phyloP scores from a whole-genome alignment of 2,888 invertebrate species.

The Caenorhabditis parvicauda region DNA sequence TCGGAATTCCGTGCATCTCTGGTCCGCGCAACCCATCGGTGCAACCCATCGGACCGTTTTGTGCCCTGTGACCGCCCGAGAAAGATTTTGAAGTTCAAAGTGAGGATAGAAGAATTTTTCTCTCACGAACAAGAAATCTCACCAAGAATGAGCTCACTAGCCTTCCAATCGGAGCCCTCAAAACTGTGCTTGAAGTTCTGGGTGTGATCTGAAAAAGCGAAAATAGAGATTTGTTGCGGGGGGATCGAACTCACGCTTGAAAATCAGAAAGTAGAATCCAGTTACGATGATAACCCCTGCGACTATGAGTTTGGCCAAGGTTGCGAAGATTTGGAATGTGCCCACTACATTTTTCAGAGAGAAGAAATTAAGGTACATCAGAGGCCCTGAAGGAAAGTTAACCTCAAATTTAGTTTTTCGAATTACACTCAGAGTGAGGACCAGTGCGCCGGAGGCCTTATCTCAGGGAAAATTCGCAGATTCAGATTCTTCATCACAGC shows the following conservation, averaged over 20 bases:
- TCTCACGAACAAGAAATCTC: too few relatives aligned
- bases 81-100: too few relatives aligned
- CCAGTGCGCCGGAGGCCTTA: neutral
- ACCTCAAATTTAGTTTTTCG: too few relatives aligned
- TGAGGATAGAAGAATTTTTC: too few relatives aligned
- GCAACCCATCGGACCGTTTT: too few relatives aligned
- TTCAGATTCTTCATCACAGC: constrained; percentile 1
- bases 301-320: constrained; percentile 46
- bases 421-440: too few relatives aligned
- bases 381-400: constrained; percentile 30
- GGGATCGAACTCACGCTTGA: constrained; percentile 30
- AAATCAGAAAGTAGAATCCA: constrained; percentile 50
- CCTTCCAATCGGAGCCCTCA: constrained; percentile 35
- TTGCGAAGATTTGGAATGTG: constrained; percentile 52
- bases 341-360: constrained; percentile 43
- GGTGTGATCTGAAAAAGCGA: constrained; percentile 16
- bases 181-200: constrained; percentile 40
- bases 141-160: constrained; percentile 48
- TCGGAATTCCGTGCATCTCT: too few relatives aligned
- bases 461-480: too few relatives aligned
- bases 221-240: neutral
- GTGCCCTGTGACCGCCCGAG: too few relatives aligned
- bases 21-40: too few relatives aligned
- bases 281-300: constrained; percentile 48
- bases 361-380: constrained; percentile 40